These are phyloP conservation scores for Oceanodroma tethys DNA, from an alignment of 2,113 vertebrate species.

Conservation along the genomic window DNA sequence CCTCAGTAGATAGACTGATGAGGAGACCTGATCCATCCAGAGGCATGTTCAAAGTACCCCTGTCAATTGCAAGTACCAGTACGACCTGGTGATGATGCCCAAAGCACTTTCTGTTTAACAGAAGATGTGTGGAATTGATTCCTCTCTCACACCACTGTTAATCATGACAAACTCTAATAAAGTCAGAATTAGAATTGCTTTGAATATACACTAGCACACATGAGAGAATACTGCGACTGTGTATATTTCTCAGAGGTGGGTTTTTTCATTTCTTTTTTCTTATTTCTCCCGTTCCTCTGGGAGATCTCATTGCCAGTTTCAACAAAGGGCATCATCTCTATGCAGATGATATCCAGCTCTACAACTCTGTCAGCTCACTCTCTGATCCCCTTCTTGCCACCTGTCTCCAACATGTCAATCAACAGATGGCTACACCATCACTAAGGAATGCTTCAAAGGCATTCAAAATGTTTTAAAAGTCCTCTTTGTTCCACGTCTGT, in stretches of 20 bases:
- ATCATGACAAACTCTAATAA: not conserved
- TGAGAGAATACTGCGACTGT: not conserved
- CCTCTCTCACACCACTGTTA: not conserved
- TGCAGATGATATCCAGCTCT: constrained; percentile 43
- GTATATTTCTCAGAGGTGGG: not conserved
- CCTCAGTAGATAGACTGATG: not conserved
- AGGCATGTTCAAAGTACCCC: not conserved
- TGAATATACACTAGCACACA: not conserved
- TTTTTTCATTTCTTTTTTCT: not conserved
- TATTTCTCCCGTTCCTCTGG: not conserved
- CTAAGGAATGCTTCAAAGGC: constrained; percentile 60
- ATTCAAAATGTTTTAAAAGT: constrained; percentile 61
- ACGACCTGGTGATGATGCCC: not conserved
- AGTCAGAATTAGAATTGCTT: not conserved
- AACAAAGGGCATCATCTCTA: constrained; percentile 43
- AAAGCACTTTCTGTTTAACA: not conserved
- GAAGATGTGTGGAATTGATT: not conserved
- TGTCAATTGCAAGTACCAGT: not conserved
- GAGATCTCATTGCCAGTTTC: constrained; percentile 32
- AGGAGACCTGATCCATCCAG: not conserved
- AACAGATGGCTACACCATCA: constrained; percentile 58
- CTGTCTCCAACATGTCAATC: constrained; percentile 61
- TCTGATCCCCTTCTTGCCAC: constrained; percentile 60
- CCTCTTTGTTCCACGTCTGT: constrained; percentile 51
- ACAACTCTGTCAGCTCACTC: constrained; percentile 41